phyloP scores from a whole-genome alignment of 2,797 vertebrate genomes.

The Gobio occitaniae region DNA sequence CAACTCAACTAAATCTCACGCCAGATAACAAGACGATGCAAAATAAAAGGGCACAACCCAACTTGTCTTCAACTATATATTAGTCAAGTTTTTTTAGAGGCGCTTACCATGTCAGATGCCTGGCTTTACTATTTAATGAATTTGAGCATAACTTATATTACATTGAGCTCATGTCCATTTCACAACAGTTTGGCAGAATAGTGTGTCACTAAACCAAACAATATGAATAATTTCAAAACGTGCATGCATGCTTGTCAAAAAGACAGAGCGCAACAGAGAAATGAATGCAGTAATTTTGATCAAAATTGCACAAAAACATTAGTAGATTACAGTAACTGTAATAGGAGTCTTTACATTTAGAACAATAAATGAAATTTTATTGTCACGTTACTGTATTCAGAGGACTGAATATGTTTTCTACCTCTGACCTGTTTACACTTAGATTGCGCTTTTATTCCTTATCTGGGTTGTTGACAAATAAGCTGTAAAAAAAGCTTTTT shows the following conservation, averaged over 20 bases:
- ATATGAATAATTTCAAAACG: background rate
- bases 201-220: background rate
- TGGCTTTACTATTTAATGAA: background rate
- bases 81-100: background rate
- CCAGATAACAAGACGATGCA: background rate
- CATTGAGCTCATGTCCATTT: background rate
- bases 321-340: background rate
- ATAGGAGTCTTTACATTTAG: background rate
- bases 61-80: background rate
- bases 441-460: no score
- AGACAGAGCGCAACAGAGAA: background rate
- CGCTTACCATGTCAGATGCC: background rate
- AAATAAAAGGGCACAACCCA: background rate
- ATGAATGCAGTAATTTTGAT: background rate
- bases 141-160: background rate
- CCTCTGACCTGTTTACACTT: no score
- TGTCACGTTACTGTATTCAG: background rate
- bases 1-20: background rate
- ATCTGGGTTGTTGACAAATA: no score
- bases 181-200: background rate
- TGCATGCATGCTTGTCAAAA: background rate
- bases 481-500: no score
- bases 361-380: background rate
- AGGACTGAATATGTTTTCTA: no score
- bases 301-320: background rate